phyloP scores from a whole-genome alignment of 2,797 vertebrate genomes.

The Cuculus canorus region DNA sequence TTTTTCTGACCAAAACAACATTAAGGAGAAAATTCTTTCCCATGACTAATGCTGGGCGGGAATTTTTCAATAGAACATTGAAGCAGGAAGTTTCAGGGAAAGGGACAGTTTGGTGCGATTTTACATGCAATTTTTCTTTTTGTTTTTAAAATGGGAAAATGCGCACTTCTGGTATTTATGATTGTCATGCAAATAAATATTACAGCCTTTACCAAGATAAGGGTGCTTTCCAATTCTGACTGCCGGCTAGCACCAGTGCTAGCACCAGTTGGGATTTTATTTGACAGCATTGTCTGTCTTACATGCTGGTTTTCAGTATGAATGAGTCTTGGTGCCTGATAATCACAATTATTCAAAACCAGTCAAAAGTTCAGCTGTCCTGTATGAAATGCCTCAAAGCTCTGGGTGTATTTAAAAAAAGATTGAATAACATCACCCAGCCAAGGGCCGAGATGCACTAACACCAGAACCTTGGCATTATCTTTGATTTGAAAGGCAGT shows the following conservation, averaged over 20 bases:
- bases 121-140: not conserved
- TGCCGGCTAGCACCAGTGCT: not conserved
- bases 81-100: slow-evolving; percentile 1
- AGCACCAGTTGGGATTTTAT: not conserved
- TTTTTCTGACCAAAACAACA: slow-evolving; percentile 57
- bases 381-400: not conserved
- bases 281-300: not conserved
- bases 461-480: not conserved
- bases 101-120: not conserved
- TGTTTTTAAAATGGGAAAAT: not conserved
- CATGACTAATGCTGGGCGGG: slow-evolving; percentile 22
- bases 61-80: not conserved
- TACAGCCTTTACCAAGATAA: not conserved
- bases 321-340: not conserved
- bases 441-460: not conserved
- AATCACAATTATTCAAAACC: not conserved
- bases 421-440: not conserved
- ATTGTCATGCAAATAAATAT: not conserved
- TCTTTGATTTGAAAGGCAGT: not conserved
- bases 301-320: not conserved
- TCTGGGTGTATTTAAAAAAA: not conserved
- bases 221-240: not conserved
- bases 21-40: slow-evolving; percentile 57
- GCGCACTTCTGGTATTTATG: not conserved
- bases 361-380: not conserved